Percentiles rank a stretch among this genome's conserved stretches.
Evolutionary conservation across 2,888 invertebrate genomes (phyloP).

Genomic region (Limnephilus lunatus): DNA sequence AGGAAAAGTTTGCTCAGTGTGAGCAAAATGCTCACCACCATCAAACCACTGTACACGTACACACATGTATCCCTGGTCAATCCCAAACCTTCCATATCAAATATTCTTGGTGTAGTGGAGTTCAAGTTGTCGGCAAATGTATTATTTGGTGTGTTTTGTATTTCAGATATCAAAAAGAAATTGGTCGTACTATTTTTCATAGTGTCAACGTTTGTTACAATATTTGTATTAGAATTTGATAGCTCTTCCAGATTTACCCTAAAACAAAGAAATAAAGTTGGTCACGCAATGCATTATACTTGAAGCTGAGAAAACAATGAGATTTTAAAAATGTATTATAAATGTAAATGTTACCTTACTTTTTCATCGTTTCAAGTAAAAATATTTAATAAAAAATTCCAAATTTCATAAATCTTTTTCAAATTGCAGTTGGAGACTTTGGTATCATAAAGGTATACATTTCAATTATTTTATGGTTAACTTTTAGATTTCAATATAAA

Average conservation of each 20-base stretch:
- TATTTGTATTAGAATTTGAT: conserved; percentile 68
- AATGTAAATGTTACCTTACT: too few relatives aligned
- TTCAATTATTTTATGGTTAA: too few relatives aligned
- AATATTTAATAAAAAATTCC: too few relatives aligned
- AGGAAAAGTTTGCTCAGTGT: conserved; percentile 78
- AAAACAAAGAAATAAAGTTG: conserved; percentile 68
- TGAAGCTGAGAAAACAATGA: too few relatives aligned
- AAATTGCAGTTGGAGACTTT: too few relatives aligned
- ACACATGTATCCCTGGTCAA: conserved; percentile 74
- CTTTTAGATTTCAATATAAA: too few relatives aligned
- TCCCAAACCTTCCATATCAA: conserved; percentile 19
- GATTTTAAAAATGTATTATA: too few relatives aligned
- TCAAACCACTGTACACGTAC: conserved; percentile 77
- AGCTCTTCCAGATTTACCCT: conserved; percentile 79
- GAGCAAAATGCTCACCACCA: conserved; percentile 75
- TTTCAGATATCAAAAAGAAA: background rate
- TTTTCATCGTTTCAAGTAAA: too few relatives aligned
- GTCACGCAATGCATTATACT: background rate
- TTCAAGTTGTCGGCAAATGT: background rate
- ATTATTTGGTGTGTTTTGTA: conserved; percentile 59
- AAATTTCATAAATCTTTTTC: too few relatives aligned
- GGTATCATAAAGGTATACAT: too few relatives aligned
- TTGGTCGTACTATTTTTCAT: background rate
- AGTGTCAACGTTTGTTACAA: background rate
- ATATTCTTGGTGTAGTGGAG: background rate